These are phyloP conservation scores for Tadarida brasiliensis DNA, from an alignment of 2,797 vertebrate species.

Conservation along the genomic window DNA sequence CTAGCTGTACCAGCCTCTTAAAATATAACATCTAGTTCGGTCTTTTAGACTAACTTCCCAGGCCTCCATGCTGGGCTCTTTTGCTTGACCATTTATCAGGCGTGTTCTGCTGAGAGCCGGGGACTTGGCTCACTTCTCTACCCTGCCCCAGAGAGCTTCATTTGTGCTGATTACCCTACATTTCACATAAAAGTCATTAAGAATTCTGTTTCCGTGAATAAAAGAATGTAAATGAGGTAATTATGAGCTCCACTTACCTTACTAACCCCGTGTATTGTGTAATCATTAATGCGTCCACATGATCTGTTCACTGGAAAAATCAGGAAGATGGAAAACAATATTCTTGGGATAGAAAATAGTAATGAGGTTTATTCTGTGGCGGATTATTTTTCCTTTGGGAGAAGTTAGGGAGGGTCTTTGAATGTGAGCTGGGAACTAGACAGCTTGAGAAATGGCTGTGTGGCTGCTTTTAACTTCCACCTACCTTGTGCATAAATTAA, in stretches of 20 bases:
- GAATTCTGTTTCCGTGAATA: conserved; percentile 80
- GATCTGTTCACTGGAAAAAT: conserved; percentile 73
- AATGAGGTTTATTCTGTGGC: conserved; percentile 27
- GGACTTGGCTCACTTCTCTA: conserved; percentile 4
- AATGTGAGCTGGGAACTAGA: conserved; percentile 56
- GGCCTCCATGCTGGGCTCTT: neutral
- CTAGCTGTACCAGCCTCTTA: neutral
- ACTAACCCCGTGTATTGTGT: conserved; percentile 69
- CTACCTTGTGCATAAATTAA: conserved; percentile 76
- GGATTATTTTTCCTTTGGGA: neutral
- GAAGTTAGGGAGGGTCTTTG: conserved; percentile 46
- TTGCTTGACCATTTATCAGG: conserved; percentile 46
- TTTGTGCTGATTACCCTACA: conserved; percentile 58
- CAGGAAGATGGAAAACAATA: neutral
- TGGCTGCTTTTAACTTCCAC: conserved; percentile 58
- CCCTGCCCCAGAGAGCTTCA: conserved; percentile 60
- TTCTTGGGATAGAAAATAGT: conserved; percentile 52
- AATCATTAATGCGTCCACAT: conserved; percentile 68
- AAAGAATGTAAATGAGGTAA: conserved; percentile 82
- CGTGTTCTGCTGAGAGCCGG: conserved; percentile 44
- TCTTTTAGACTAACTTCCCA: neutral
- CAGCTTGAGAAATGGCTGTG: conserved; percentile 55
- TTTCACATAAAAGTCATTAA: conserved; percentile 79
- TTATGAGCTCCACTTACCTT: conserved; percentile 82
- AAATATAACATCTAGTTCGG: neutral